Evolutionary conservation across 2,888 invertebrate genomes (phyloP), one percentile per base, ranked within the genome.

Genomic region (Idaea dimidiata): DNA sequence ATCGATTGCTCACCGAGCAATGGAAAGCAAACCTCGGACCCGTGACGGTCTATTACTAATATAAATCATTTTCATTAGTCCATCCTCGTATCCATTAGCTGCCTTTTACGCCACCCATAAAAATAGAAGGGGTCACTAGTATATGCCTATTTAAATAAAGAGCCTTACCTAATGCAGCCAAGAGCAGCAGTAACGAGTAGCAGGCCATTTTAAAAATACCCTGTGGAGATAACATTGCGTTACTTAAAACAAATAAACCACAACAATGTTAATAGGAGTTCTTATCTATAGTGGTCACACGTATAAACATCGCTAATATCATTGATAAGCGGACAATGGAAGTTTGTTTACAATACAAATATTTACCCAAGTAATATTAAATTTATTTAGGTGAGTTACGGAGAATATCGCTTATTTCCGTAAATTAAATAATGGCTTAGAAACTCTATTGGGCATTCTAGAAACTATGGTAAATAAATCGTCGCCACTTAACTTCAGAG

Each of bases 101-200:
- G 24, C 24, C 24, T 24, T 24, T 24, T 24, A 24, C 24, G 24
- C 1, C 24, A 24, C 1, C 24, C 24, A 24, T 24, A 53, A 8
- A 4, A 53, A 53, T 3, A 53, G 8, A 53, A 7, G 8, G 14
- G 16, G 53, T 53, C 5, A 53, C 4, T n/a, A 53, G 5, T 53
- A 3, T 53, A 53, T 53, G 14, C n/a, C 53, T 24, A 24, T 24
- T 24, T 24, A 24, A 24, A 24, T 24, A 24, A 24, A 24, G 24
- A 24, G 5, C 24, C 88, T 83, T 83, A 90, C 90, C 87, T 2
- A 56, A 77, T 58, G 77, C 73, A 61, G 82, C 76, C 72, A 84
- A 66, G 77, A 88, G 68, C 72, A 89, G 72, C 66, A 83, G 71
- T 65, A 83, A 74, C 75, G 82, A 81, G 81, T 82, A 79, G 75